These are phyloP conservation scores for Brachionus paranguensis DNA, from an alignment of 1,140 invertebrate species.

Conservation along the genomic window DNA sequence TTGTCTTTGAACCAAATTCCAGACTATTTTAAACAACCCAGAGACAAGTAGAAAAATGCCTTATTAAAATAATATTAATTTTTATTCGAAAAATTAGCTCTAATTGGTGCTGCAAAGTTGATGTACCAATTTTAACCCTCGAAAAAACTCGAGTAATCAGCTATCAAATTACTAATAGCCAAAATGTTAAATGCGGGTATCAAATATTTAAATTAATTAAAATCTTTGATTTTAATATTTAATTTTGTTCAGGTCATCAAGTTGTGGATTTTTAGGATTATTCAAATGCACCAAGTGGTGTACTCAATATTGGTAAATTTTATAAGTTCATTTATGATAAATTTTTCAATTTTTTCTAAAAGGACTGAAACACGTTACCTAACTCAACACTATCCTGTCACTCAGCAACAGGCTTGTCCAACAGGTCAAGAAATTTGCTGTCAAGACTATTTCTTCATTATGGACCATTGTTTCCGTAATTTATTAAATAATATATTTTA, in stretches of 20 bases:
- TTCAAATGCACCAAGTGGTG: conserved; percentile 27
- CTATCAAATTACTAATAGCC: not conserved
- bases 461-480: conserved; percentile 37
- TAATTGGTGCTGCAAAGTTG: conserved; percentile 39
- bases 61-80: not conserved
- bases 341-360: not conserved
- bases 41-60: not conserved
- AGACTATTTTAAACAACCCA: not conserved
- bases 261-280: conserved; percentile 33
- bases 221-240: not conserved
- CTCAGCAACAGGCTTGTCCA: conserved; percentile 34
- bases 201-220: not conserved
- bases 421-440: conserved; percentile 6
- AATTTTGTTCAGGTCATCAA: not conserved
- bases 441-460: conserved; percentile 21
- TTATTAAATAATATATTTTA: not conserved
- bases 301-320: conserved; percentile 26
- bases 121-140: not conserved
- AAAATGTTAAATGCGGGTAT: conserved; percentile 37
- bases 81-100: not conserved
- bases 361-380: not conserved
- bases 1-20: conserved; percentile 15
- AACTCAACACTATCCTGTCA: not conserved
- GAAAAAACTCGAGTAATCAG: conserved; percentile 1
- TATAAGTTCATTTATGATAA: no score